phyloP scores from a whole-genome alignment of 2,797 vertebrate genomes.

The Pangasius mekongensis region DNA sequence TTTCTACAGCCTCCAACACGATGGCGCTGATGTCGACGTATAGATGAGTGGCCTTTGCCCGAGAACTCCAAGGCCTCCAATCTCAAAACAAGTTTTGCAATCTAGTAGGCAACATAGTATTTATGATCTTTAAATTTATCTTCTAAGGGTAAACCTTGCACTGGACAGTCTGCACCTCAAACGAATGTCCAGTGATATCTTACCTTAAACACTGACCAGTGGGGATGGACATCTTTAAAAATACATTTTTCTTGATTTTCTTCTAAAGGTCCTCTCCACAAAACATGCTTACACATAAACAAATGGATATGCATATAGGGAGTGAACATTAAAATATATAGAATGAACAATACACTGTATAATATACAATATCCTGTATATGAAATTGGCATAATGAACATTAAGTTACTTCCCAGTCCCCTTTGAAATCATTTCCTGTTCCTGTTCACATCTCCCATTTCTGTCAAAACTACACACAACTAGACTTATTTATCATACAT shows the following conservation, averaged over 20 bases:
- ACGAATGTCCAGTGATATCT: not conserved
- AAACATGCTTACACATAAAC: not conserved
- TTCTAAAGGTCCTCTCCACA: not conserved
- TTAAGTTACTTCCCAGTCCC: not conserved
- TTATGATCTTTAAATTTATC: conserved; percentile 19
- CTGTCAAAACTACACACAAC: not conserved
- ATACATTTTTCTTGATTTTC: not conserved
- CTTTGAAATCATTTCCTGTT: not conserved
- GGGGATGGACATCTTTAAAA: not conserved
- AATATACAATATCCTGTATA: not conserved
- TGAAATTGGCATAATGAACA: not conserved
- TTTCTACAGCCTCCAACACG: conserved; percentile 48
- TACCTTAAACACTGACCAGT: not conserved
- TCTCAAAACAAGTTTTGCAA: conserved; percentile 29
- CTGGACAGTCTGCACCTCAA: not conserved
- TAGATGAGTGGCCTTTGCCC: conserved; percentile 44
- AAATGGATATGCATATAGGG: not conserved
- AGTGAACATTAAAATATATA: not conserved
- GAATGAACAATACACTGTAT: not conserved
- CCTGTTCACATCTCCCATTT: not conserved
- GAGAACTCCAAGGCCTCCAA: conserved; percentile 33
- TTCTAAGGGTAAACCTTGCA: not conserved
- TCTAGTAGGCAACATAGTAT: conserved; percentile 18
- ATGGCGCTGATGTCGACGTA: conserved; percentile 49
- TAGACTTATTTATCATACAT: not conserved